Evolutionary conservation across 1,140 invertebrate genomes (phyloP), one percentile per base, ranked within the genome.

Genomic region (Trissolcus basalis): DNA sequence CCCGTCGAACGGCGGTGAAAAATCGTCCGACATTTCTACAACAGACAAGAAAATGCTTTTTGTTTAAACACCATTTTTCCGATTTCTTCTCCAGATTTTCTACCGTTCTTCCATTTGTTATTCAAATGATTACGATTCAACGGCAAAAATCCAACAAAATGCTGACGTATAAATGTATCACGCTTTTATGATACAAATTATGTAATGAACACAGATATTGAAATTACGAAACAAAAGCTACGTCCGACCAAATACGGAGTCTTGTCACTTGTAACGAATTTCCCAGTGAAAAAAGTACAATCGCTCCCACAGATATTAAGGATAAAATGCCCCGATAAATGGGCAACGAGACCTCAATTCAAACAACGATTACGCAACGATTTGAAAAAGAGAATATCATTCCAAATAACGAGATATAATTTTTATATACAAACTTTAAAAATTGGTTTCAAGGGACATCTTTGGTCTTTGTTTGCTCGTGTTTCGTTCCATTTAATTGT

Each of bases 11-110:
- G 59, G n/a, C n/a, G 56, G 39, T 11, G 69, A 49, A 43, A 65
- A 55, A 55, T 70, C 64, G 11, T 44, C 48, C 32, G 61, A 12
- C 15, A 74, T 63, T n/a, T 63, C 69, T 71, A 33, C 13, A 77
- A 67, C 50, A 64, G 7, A 68, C n/a, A n/a, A 45, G 36, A 16
- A 9, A 48, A 54, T 19, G 14, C 35, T 27, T 27, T 51, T 51
- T 45, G 6, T 61, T 39, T 11, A 3, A 51, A 33, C 13, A 51
- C 13, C 9, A 11, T 39, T 4, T 39, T 11, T n/a, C n/a, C n/a
- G n/a, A n/a, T n/a, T n/a, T n/a, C n/a, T 10, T 11, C n/a, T 39
- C 36, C n/a, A 47, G 4, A 47, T 47, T 3, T 47, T 15, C 13
- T 47, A n/a, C n/a, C n/a, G n/a, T n/a, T n/a, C n/a, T n/a, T n/a